Evolutionary conservation across 2,113 vertebrate genomes (phyloP).

Genomic region (Connochaetes taurinus): DNA sequence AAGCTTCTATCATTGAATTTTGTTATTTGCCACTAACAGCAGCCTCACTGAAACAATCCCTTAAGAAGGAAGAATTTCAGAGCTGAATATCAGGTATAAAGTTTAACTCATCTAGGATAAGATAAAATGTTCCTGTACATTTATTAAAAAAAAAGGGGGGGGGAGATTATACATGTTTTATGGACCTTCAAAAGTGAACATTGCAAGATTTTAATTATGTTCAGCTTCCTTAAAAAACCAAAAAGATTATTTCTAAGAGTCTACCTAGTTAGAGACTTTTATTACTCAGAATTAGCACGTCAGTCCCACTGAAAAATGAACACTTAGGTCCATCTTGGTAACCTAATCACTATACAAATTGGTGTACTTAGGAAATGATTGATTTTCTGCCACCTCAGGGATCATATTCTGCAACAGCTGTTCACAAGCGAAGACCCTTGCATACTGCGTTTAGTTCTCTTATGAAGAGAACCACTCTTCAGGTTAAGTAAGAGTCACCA

Average conservation of each 20-base stretch:
- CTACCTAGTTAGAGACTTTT: not conserved
- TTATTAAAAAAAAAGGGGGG: not conserved
- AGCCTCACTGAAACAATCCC: not conserved
- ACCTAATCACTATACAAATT: constrained; percentile 41
- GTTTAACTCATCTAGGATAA: constrained; percentile 1
- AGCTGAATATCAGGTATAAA: not conserved
- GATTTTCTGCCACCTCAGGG: constrained; percentile 44
- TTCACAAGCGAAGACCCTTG: not conserved
- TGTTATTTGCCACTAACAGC: not conserved
- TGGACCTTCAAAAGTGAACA: constrained; percentile 23
- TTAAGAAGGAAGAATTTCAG: not conserved
- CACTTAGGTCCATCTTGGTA: not conserved
- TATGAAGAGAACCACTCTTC: not conserved
- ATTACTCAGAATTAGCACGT: constrained; percentile 17
- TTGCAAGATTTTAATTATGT: constrained; percentile 18
- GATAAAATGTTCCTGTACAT: not conserved
- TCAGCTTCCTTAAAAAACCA: not conserved
- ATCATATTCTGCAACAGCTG: constrained; percentile 18
- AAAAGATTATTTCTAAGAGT: constrained; percentile 19
- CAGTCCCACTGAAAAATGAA: constrained; percentile 41
- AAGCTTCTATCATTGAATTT: not conserved
- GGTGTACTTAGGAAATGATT: constrained; percentile 25
- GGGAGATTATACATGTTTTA: not conserved
- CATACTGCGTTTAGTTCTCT: not conserved
- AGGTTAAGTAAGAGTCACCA: constrained; percentile 13